These are phyloP conservation scores for Cotesia chilonis DNA, from an alignment of 1,140 invertebrate genomes.

Conservation along the genomic window DNA sequence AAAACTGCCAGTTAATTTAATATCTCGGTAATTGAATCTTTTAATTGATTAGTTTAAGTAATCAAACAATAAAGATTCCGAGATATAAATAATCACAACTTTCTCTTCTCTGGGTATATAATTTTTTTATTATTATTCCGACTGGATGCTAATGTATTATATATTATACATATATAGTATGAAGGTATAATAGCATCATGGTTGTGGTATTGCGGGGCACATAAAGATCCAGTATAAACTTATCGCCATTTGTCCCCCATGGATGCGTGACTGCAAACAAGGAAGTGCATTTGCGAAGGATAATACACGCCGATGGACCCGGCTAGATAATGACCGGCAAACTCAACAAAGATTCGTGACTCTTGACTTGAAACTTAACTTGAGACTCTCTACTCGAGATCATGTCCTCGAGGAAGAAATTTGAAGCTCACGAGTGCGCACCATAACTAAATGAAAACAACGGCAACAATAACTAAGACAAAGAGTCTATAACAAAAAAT, in stretches of 20 bases:
- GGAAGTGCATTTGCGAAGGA: conserved; percentile 22
- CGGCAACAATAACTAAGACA: background rate
- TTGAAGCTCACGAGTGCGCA: conserved; percentile 25
- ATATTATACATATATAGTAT: too few relatives aligned
- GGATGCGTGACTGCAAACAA: conserved; percentile 31
- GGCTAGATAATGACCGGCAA: conserved; percentile 27
- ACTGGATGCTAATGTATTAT: too few relatives aligned
- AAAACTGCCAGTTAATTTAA: too few relatives aligned
- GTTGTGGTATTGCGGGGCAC: background rate
- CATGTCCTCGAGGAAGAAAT: conserved; percentile 24
- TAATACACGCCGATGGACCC: conserved; percentile 27
- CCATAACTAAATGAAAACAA: background rate
- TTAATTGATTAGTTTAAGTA: conserved; percentile 1
- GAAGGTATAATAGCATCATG: too few relatives aligned
- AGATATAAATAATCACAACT: conserved; percentile 11
- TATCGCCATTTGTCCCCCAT: conserved; percentile 15
- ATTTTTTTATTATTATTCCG: too few relatives aligned
- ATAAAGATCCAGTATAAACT: background rate
- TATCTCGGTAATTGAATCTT: too few relatives aligned
- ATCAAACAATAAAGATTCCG: background rate
- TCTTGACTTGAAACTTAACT: conserved; percentile 7
- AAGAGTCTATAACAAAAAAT: background rate
- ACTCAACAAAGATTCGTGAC: conserved; percentile 26
- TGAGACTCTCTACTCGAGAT: conserved; percentile 4
- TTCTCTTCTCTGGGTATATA: background rate